Evolutionary conservation across 37 sponge, comb jelly and placozoan species (phyloP).

Genomic region (Cliona cf. orientalis): DNA sequence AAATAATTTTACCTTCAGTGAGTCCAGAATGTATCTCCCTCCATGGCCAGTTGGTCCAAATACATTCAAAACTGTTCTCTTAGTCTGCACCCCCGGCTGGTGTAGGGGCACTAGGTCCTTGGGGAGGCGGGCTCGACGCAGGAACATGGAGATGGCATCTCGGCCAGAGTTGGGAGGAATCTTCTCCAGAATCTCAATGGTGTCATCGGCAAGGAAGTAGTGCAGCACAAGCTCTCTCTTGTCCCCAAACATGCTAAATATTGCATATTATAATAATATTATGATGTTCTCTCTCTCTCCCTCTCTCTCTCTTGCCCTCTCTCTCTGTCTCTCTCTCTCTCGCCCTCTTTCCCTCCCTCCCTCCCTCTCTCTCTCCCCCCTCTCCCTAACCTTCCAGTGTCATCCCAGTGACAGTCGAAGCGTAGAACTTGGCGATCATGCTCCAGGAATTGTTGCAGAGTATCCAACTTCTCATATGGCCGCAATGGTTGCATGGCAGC

Average conservation of each 20-base stretch:
- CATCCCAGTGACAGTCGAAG: constrained; percentile 96
- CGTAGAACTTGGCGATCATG: constrained; percentile 92
- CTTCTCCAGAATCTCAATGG: constrained; percentile 90
- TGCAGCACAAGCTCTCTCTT: constrained; percentile 87
- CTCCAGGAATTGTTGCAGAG: constrained; percentile 92
- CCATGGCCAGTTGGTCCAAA: constrained; percentile 97
- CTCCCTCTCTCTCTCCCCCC: no score
- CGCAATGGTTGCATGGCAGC: constrained; percentile 96
- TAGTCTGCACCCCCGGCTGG: constrained; percentile 92
- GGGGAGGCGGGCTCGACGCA: constrained; percentile 75
- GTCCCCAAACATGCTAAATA: constrained; percentile 95
- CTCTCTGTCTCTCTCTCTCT: no score
- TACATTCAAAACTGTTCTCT: constrained; percentile 96
- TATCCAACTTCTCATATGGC: constrained; percentile 95
- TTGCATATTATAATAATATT: not conserved
- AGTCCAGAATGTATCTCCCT: constrained; percentile 87
- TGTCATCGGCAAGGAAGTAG: constrained; percentile 98
- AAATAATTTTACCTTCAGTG: constrained; percentile 21
- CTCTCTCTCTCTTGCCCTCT: no score
- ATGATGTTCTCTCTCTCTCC: not conserved
- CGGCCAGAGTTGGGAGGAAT: constrained; percentile 90
- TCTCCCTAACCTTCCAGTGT: constrained; percentile 69
- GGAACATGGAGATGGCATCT: constrained; percentile 92
- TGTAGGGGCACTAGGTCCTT: constrained; percentile 69
- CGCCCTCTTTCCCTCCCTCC: no score